Base-by-base conservation (phyloP, 92 coral and sea anemone species). In the Porites evermanni region DNA sequence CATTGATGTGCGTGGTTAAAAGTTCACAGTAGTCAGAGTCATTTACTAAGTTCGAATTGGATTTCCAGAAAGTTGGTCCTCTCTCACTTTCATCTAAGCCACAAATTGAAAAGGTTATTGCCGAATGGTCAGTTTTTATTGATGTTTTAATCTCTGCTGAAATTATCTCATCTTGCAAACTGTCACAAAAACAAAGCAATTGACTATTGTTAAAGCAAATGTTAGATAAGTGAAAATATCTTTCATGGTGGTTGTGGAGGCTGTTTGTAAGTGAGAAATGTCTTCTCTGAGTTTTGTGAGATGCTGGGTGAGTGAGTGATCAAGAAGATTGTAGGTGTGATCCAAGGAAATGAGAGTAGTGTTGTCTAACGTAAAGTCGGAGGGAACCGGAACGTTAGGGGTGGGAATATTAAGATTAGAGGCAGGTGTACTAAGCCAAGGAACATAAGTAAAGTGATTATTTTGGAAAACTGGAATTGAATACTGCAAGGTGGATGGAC, bases 311-410 rank as follows among this genome's bases (percentile, higher is more conserved):
- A 74, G 21, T 7, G 26, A 4, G 7, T 44, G 79, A 53, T 74
- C 66, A 1, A 74, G 23, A n/a, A 44, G 13, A 9, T 74, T 53
- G 23, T 74, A 56, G 2, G 38, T 50, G 3, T 53, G 63, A 7
- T 74, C 79, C 7, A 74, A 53, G 13, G 65, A 50, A 6, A 32
- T 12, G 11, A 74, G 18, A 1, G 79, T 53, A 9, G 66, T n/a
- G 24, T 74, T 74, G 24, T 74, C 79, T n/a, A 74, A 18, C 2
- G 17, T 74, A 16, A 74, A 53, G 51, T 74, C 79, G 0, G 56
- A 8, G 7, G 79, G 63, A 14, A 74, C 8, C 18, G 79, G 79
- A n/a, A 74, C 8, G 3, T 53, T 8, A n/a, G 66, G 65, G 7
- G 24, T 2, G 8, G 64, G 16, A 19, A 50, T 12, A 1, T 44